These are phyloP conservation scores for Norana najaformis DNA, from an alignment of 2,888 invertebrate genomes.

Conservation along the genomic window DNA sequence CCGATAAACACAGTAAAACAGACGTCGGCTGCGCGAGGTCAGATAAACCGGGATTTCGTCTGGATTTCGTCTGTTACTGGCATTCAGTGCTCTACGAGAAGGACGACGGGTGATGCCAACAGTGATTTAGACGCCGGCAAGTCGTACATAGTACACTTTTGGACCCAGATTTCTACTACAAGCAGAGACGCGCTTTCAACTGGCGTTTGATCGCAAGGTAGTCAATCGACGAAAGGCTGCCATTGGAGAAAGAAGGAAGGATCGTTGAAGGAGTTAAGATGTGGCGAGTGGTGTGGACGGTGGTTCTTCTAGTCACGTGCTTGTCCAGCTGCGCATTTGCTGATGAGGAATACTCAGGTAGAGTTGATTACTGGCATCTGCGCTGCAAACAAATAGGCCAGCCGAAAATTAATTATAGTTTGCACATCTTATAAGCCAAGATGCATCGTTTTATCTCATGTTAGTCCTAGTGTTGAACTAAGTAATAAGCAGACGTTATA, in stretches of 20 bases:
- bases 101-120: neutral
- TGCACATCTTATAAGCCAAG: too few species aligned
- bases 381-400: neutral
- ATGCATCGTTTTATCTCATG: too few species aligned
- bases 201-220: neutral
- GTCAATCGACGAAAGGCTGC: neutral
- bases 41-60: neutral
- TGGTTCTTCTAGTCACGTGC: neutral
- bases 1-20: neutral
- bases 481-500: too few species aligned
- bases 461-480: neutral
- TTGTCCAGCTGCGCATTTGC: neutral
- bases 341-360: slow-evolving; percentile 13
- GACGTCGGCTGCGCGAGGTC: neutral
- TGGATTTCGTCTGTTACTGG: neutral
- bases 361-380: neutral
- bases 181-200: neutral
- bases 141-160: neutral
- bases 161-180: neutral
- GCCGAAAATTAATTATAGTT: neutral
- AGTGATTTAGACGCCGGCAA: neutral
- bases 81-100: neutral
- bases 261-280: neutral
- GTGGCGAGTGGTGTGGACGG: neutral
- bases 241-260: neutral